Evolutionary conservation across 2,888 invertebrate genomes (phyloP).

Genomic region (Chymomyza amoena): DNA sequence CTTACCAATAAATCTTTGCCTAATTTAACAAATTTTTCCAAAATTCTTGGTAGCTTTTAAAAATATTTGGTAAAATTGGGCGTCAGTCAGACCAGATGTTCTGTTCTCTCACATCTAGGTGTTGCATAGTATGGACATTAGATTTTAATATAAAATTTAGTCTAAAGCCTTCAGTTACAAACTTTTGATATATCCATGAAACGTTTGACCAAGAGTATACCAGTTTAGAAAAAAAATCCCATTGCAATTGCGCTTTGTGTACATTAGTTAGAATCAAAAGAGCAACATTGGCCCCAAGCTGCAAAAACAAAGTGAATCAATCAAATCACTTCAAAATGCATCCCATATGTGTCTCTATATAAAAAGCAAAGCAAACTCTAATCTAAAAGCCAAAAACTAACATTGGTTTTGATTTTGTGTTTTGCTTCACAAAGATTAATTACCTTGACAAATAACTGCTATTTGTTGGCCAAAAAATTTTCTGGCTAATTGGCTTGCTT

Average conservation of each 20-base stretch:
- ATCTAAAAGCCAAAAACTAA: background rate
- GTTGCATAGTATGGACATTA: too few species aligned
- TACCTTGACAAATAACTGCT: background rate
- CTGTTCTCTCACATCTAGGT: too few species aligned
- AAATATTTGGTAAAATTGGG: too few species aligned
- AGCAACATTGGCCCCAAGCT: constrained; percentile 1
- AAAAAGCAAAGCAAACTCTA: constrained; percentile 1
- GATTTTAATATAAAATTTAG: too few species aligned
- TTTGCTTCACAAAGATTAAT: background rate
- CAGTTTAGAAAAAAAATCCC: constrained; percentile 39
- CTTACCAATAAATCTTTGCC: too few species aligned
- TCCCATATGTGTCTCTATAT: constrained; percentile 4
- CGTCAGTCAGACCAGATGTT: too few species aligned
- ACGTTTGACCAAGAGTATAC: too few species aligned
- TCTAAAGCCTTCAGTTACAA: background rate
- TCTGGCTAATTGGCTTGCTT: constrained; percentile 44
- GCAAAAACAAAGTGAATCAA: constrained; percentile 43
- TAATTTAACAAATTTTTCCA: too few species aligned
- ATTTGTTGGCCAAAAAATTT: constrained; percentile 23
- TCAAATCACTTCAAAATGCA: constrained; percentile 51
- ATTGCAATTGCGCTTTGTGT: background rate
- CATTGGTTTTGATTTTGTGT: background rate
- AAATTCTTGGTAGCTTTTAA: too few species aligned
- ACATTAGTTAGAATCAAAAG: background rate
- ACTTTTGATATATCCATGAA: background rate